Evolutionary conservation across 1,140 invertebrate species (phyloP).

Genomic region (Zaprionus davidi): DNA sequence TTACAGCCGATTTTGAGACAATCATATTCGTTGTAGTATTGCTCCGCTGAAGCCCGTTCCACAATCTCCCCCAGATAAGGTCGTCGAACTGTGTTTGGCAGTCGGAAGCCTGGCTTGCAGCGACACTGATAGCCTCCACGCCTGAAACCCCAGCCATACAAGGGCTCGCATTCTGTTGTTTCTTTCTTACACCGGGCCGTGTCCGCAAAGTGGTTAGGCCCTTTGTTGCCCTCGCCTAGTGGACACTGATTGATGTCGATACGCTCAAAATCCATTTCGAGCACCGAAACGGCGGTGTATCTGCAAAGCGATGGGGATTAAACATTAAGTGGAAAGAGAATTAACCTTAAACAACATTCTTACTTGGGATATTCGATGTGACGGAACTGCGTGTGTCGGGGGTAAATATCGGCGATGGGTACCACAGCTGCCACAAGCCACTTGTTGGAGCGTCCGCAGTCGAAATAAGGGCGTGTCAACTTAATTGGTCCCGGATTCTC

Average conservation of each 20-base stretch:
- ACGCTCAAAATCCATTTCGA: slow-evolving; percentile 98
- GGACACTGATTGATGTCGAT: slow-evolving; percentile 99
- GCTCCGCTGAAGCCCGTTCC: slow-evolving; percentile 95
- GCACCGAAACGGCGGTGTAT: slow-evolving; percentile 95
- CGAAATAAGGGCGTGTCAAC: slow-evolving; percentile 97
- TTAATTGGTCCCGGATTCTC: slow-evolving; percentile 95
- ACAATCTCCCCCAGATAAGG: slow-evolving; percentile 97
- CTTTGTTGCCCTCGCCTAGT: slow-evolving; percentile 92
- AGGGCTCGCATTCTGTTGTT: slow-evolving; percentile 98
- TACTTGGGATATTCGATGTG: slow-evolving; percentile 98
- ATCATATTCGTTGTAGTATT: slow-evolving; percentile 96
- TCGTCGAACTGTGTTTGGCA: slow-evolving; percentile 93
- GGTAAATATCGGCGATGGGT: slow-evolving; percentile 97
- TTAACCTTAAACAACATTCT: slow-evolving; percentile 76
- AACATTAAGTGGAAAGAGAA: not conserved
- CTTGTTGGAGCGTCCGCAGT: slow-evolving; percentile 97
- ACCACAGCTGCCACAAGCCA: slow-evolving; percentile 97
- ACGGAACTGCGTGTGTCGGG: slow-evolving; percentile 96
- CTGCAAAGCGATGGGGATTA: slow-evolving; percentile 85
- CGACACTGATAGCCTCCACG: slow-evolving; percentile 98
- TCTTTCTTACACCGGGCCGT: slow-evolving; percentile 96
- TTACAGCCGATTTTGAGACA: slow-evolving; percentile 96
- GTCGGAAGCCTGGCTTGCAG: slow-evolving; percentile 94
- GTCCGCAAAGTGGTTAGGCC: slow-evolving; percentile 94
- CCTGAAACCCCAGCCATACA: slow-evolving; percentile 97